phyloP scores from a whole-genome alignment of 2,888 invertebrate species.

The Drosophila sordidapex region DNA sequence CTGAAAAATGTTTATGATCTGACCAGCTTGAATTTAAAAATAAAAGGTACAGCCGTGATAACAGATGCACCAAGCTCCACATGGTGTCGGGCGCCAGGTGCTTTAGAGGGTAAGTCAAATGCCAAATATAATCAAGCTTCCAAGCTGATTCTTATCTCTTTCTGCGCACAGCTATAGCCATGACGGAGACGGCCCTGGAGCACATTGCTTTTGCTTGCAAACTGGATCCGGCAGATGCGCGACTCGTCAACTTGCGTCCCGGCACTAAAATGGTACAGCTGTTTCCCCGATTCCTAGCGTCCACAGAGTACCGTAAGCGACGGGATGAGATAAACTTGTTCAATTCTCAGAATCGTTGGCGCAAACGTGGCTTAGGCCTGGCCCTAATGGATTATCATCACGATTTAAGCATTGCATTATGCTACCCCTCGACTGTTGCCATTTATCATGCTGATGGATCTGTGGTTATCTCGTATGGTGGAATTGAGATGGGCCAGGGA shows the following conservation, averaged over 20 bases:
- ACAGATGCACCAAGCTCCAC: slow-evolving; percentile 90
- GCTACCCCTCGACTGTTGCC: slow-evolving; percentile 88
- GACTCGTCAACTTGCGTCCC: slow-evolving; percentile 86
- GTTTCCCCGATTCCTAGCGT: slow-evolving; percentile 85
- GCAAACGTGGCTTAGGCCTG: slow-evolving; percentile 90
- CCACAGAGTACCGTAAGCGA: slow-evolving; percentile 87
- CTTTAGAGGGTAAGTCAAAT: slow-evolving; percentile 86
- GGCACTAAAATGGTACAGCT: slow-evolving; percentile 84
- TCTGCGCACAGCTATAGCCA: slow-evolving; percentile 83
- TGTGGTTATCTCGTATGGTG: slow-evolving; percentile 90
- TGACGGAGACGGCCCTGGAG: slow-evolving; percentile 88
- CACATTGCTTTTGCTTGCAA: slow-evolving; percentile 87
- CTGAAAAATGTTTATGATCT: slow-evolving; percentile 88
- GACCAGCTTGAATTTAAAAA: slow-evolving; percentile 87
- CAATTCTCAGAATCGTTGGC: slow-evolving; percentile 91
- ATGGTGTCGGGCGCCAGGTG: slow-evolving; percentile 88
- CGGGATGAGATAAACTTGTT: slow-evolving; percentile 86
- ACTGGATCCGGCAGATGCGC: slow-evolving; percentile 87
- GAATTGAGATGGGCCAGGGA: slow-evolving; percentile 92
- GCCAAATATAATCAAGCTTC: neutral
- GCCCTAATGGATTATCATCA: slow-evolving; percentile 87
- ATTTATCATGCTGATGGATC: slow-evolving; percentile 90
- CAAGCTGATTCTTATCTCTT: neutral
- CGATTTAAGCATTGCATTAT: slow-evolving; percentile 7
- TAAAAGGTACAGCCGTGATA: slow-evolving; percentile 87